These are phyloP conservation scores for Andinoacara biseriatus DNA, from an alignment of 2,113 vertebrate species.

Conservation along the genomic window DNA sequence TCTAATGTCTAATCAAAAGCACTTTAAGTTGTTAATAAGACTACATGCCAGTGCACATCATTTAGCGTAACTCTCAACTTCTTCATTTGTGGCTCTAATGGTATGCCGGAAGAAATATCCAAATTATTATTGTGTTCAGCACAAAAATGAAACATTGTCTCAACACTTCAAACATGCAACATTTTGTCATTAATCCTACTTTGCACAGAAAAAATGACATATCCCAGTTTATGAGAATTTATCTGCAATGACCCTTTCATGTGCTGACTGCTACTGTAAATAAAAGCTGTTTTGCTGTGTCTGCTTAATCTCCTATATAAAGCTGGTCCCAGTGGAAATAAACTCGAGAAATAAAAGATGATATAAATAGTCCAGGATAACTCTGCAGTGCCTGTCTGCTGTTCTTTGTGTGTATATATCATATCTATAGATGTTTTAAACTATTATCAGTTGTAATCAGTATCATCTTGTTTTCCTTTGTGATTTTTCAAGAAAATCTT, in stretches of 20 bases:
- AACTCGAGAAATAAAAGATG: neutral
- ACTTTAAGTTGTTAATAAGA: neutral
- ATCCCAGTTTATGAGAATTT: neutral
- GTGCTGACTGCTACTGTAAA: neutral
- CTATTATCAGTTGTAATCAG: neutral
- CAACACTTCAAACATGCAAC: neutral
- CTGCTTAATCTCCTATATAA: neutral
- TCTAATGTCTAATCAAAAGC: too few species aligned
- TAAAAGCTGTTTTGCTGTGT: neutral
- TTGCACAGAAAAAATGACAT: neutral
- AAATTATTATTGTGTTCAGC: neutral
- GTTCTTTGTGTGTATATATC: neutral
- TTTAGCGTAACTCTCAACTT: neutral
- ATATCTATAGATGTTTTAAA: neutral
- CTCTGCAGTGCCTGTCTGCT: neutral
- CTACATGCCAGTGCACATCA: neutral
- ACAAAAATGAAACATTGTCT: neutral
- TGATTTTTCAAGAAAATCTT: neutral
- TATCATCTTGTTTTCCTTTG: neutral
- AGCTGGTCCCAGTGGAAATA: neutral
- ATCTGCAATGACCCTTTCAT: neutral
- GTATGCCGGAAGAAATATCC: neutral
- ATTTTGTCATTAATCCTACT: neutral
- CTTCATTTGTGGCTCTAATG: neutral
- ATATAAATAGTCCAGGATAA: conserved; percentile 2